Base-by-base conservation (phyloP, 2,888 invertebrate species). In the Microctonus aethiopoides region DNA sequence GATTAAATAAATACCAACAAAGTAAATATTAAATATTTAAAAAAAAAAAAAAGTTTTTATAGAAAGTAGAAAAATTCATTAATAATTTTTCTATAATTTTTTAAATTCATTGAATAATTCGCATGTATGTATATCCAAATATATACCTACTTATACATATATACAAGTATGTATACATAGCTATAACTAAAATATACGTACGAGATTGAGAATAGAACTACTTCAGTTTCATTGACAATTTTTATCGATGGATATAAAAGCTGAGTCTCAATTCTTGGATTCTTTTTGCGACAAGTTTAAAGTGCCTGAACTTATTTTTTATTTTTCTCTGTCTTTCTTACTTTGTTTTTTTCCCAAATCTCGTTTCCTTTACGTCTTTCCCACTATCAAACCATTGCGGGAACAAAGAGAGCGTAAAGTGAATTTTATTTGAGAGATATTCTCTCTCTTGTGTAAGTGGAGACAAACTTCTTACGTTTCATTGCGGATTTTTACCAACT, bases 401-500 rank as follows among this genome's bases (percentile, higher is more conserved):
- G 34, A 61, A 51, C 46, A 62, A 62, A 46, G 46, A 62, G 29
- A 51, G 46, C 62, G 41, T 62, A 62, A 62, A 62, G 51, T 62
- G 62, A 62, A 62, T 51, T 62, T 62, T 32, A 51, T 62, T 62
- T 41, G 36, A 22, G 46, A 62, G 51, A 29, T 62, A 62, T 62
- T 46, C 39, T 41, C 9, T 22, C 39, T 51, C 20, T 36, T 62
- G 26, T 22, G 39, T 46, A 41, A 57, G 70, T 41, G 46, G 68
- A 73, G 70, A 78, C 77, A 74, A 78, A 78, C 76, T 78, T 77
- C 77, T 79, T 78, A 75, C 78, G 76, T 82, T 82, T 83, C 79
- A 81, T 77, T 79, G 76, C 75, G 76, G 79, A 83, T 82, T 83
- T 83, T 83, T 83, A 83, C 80, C 76, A 71, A 56, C 71, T 72